Evolutionary conservation across 1,140 invertebrate genomes (phyloP).

Genomic region (Patella vulgata): DNA sequence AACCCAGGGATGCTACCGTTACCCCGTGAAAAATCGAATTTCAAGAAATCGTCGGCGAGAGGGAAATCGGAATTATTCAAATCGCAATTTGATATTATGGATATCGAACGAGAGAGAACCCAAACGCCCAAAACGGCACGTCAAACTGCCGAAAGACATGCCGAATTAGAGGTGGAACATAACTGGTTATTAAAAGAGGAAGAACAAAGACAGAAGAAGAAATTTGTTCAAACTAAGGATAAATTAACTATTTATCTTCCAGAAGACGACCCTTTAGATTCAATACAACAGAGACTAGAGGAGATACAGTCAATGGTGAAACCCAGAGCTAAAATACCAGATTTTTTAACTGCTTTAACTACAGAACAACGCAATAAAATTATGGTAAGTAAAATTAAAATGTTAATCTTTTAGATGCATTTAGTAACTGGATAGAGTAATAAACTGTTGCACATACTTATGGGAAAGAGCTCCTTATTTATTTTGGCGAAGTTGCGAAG

Average conservation of each 20-base stretch:
- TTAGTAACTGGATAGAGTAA: too few relatives aligned
- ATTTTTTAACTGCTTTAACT: slow-evolving; percentile 33
- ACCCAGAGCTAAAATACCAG: slow-evolving; percentile 35
- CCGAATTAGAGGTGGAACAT: slow-evolving; percentile 48
- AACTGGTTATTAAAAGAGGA: slow-evolving; percentile 49
- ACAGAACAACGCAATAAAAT: slow-evolving; percentile 39
- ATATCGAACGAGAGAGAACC: too few relatives aligned
- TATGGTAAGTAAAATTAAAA: slow-evolving; percentile 30
- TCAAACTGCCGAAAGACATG: slow-evolving; percentile 17
- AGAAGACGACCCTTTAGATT: slow-evolving; percentile 39
- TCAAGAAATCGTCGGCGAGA: too few relatives aligned
- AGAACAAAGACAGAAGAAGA: slow-evolving; percentile 28
- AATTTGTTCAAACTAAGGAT: slow-evolving; percentile 33
- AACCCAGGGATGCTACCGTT: too few relatives aligned
- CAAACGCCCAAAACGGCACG: slow-evolving; percentile 5
- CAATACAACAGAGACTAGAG: slow-evolving; percentile 38
- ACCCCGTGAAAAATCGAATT: too few relatives aligned
- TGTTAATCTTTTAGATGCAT: too few relatives aligned
- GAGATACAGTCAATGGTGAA: slow-evolving; percentile 47
- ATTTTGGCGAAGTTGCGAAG: too few relatives aligned
- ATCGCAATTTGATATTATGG: too few relatives aligned
- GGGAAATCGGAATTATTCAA: too few relatives aligned
- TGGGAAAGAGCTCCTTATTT: too few relatives aligned
- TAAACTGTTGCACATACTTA: too few relatives aligned
- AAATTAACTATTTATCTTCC: slow-evolving; percentile 44